Conservation (phyloP, 2,113 vertebrate genomes). For the Heterochromis multidens region DNA sequence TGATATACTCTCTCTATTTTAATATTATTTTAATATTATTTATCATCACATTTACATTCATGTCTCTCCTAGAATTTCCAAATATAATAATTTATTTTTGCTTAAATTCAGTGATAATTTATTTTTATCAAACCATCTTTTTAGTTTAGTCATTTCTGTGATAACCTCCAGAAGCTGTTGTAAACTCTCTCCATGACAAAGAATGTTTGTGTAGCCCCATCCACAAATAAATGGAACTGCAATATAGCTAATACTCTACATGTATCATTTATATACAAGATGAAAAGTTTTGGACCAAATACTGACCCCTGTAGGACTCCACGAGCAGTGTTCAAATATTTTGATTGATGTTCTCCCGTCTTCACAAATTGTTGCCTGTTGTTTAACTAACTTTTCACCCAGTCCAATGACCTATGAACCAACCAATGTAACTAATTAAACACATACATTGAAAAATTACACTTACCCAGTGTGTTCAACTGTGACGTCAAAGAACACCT, state of each 20-base stretch:
- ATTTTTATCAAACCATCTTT: not conserved
- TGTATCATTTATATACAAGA: not conserved
- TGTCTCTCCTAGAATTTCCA: not conserved
- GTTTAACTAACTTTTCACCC: not conserved
- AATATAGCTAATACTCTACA: not conserved
- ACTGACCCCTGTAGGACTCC: not conserved
- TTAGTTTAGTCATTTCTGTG: not conserved
- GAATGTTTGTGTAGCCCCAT: not conserved
- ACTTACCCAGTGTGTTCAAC: not conserved
- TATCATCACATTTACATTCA: not conserved
- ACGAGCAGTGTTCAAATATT: not conserved
- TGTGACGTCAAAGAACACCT: not conserved
- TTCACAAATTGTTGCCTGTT: not conserved
- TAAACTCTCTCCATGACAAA: not conserved
- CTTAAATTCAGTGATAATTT: not conserved
- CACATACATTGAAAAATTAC: not conserved
- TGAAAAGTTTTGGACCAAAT: not conserved
- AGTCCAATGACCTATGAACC: not conserved
- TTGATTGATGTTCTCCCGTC: not conserved
- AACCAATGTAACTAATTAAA: rapidly evolving
- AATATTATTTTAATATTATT: not conserved
- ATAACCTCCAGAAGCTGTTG: rapidly evolving
- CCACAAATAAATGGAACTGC: not conserved
- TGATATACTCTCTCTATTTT: not conserved
- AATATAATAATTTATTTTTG: not conserved